Base-by-base conservation (phyloP, 2,797 vertebrate genomes). In the Scyliorhinus canicula region DNA sequence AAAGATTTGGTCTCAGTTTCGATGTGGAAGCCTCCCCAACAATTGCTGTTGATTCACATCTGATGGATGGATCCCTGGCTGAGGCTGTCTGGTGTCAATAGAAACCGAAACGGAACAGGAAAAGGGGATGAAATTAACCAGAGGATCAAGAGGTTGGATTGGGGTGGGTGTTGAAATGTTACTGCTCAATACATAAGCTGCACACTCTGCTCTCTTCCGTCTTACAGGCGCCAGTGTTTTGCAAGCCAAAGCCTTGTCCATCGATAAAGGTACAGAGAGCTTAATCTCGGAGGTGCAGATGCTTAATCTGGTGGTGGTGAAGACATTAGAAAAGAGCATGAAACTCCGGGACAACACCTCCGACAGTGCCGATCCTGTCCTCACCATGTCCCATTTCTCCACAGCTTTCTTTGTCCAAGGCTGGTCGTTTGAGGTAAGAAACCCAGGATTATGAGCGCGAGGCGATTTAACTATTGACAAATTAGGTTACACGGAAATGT, bases 301-400 rank as follows among this genome's bases (percentile, higher is more conserved):
- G 14, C 97, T 99, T 96, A 97, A 98, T 95, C 96, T 99, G 95
- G 98, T 98, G 16, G 96, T 98, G 95, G 97, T 99, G 69, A 99
- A 98, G 96, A 97, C 96, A 0, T 96, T 99, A 93, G 98, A 97
- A 0, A 99, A 99, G 95, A 99, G 98, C 97, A 98, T 98, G 97
- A 98, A 99, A 96, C 98, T 97, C 0, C 99, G 99, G 96, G 98
- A 97, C 96, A 98, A 98, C 3, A 97, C 98, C 44, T 97, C 97
- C 28, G 97, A 98, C 93, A 98, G 97, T 88, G 96, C 96, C 9
- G 96, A 96, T 50, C 98, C 98, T 0, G 95, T 99, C 44, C 96
- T 98, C 93, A 97, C 97, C 95, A 97, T 99, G 95, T 97, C 97
- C n/a, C 96, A 97, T 40, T 96, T 99, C 95, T 97, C 97, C 9